These are phyloP conservation scores for Scrobipalpa costella DNA, from an alignment of 2,888 invertebrate species.

Conservation along the genomic window DNA sequence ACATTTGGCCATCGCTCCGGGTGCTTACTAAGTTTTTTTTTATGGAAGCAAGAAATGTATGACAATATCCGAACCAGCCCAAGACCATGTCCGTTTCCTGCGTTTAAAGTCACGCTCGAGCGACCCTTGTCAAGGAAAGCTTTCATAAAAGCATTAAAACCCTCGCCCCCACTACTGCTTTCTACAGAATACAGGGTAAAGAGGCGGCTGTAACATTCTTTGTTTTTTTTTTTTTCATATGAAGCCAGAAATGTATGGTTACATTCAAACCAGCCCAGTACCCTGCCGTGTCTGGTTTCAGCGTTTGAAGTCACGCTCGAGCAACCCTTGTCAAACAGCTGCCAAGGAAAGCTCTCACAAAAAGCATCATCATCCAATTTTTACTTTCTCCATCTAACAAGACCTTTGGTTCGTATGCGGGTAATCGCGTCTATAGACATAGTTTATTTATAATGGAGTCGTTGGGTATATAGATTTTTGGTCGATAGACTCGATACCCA, in stretches of 20 bases:
- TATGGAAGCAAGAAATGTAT: neutral
- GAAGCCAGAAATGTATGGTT: neutral
- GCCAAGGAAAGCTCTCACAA: slow-evolving; percentile 14
- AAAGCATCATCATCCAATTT: slow-evolving; percentile 16
- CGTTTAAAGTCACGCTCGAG: neutral
- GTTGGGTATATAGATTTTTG: neutral
- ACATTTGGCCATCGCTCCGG: too few species aligned
- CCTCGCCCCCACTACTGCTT: too few species aligned
- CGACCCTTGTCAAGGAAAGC: too few species aligned
- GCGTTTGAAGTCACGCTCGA: slow-evolving; percentile 4
- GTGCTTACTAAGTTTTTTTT: too few species aligned
- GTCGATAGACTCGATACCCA: too few species aligned
- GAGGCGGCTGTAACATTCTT: too few species aligned
- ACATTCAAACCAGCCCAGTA: neutral
- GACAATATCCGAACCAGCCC: neutral
- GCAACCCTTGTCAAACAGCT: slow-evolving; percentile 10
- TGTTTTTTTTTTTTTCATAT: too few species aligned
- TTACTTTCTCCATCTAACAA: slow-evolving; percentile 10
- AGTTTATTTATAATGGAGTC: neutral
- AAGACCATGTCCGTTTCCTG: neutral
- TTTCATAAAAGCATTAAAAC: too few species aligned
- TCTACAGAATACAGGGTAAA: too few species aligned
- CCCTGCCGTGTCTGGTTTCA: neutral
- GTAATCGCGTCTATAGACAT: slow-evolving; percentile 5
- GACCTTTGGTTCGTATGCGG: slow-evolving; percentile 9